Evolutionary conservation across 2,113 vertebrate species (phyloP).

Genomic region (Zapus hudsonius): DNA sequence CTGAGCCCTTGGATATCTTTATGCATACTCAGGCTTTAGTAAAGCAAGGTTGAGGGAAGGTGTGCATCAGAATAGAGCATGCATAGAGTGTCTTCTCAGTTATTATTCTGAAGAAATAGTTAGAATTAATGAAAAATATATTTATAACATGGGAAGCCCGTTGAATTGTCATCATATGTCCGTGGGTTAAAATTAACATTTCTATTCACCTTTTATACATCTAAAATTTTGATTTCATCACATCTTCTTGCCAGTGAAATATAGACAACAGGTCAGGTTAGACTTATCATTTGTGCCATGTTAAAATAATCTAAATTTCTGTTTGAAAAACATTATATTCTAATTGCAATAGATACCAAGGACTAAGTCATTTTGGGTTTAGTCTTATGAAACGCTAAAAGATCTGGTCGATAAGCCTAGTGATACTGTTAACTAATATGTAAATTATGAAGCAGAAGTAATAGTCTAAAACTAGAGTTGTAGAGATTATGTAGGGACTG

Average conservation of each 20-base stretch:
- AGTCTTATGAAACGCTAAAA: background rate
- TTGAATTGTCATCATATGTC: background rate
- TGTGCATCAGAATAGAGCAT: background rate
- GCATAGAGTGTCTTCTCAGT: background rate
- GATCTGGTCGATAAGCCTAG: background rate
- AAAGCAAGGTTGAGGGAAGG: background rate
- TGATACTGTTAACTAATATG: background rate
- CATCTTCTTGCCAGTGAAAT: background rate
- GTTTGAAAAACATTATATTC: background rate
- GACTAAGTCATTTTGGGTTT: background rate
- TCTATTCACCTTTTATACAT: background rate
- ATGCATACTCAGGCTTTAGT: background rate
- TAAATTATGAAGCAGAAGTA: conserved; percentile 31
- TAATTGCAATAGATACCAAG: background rate
- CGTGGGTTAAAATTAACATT: background rate
- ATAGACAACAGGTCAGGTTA: background rate
- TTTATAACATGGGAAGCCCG: background rate
- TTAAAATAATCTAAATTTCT: conserved; percentile 30
- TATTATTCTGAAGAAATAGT: conserved; percentile 35
- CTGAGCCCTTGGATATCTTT: background rate
- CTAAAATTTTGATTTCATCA: background rate
- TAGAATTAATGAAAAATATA: no score
- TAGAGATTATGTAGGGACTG: background rate
- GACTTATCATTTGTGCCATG: background rate
- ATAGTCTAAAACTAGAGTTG: conserved; percentile 33